A percentile compares a stretch with the other conserved stretches of the same genome.
Evolutionary conservation across 2,888 invertebrate species (phyloP).

Genomic region (Chesias legatella): DNA sequence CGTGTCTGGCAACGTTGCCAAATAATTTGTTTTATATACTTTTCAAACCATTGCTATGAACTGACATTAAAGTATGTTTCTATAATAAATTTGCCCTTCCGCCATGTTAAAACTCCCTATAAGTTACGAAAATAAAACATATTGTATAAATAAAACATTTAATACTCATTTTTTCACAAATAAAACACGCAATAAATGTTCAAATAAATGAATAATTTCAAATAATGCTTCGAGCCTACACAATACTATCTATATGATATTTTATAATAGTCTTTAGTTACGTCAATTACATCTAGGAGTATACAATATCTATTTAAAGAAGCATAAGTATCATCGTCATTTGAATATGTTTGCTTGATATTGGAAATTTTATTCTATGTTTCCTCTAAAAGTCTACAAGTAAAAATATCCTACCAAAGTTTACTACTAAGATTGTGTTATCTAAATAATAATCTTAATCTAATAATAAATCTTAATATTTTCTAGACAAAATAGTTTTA

Average conservation of each 20-base stretch:
- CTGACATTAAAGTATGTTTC: too few species aligned
- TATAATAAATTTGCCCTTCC: too few species aligned
- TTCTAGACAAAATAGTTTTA: too few species aligned
- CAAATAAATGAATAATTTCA: conserved; percentile 17
- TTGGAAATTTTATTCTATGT: conserved; percentile 1
- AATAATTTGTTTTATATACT: too few species aligned
- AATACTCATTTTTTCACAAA: conserved; percentile 49
- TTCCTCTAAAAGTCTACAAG: conserved; percentile 1
- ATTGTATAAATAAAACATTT: conserved; percentile 40
- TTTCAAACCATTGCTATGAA: too few species aligned
- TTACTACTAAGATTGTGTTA: neutral
- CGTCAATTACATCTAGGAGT: conserved; percentile 17
- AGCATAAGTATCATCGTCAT: conserved; percentile 5
- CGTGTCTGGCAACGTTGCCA: too few species aligned
- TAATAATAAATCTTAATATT: too few species aligned
- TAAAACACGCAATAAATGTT: conserved; percentile 47
- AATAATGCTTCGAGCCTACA: conserved; percentile 22
- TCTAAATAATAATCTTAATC: too few species aligned
- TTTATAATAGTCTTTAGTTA: conserved; percentile 27
- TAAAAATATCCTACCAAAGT: conserved; percentile 15
- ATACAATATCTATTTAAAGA: conserved; percentile 8
- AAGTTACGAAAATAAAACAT: conserved; percentile 4
- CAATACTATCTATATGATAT: conserved; percentile 20
- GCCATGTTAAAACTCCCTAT: too few species aligned
- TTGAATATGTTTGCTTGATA: neutral